Evolutionary conservation across 2,113 vertebrate species (phyloP).

Genomic region (Trichomycterus rosablanca): DNA sequence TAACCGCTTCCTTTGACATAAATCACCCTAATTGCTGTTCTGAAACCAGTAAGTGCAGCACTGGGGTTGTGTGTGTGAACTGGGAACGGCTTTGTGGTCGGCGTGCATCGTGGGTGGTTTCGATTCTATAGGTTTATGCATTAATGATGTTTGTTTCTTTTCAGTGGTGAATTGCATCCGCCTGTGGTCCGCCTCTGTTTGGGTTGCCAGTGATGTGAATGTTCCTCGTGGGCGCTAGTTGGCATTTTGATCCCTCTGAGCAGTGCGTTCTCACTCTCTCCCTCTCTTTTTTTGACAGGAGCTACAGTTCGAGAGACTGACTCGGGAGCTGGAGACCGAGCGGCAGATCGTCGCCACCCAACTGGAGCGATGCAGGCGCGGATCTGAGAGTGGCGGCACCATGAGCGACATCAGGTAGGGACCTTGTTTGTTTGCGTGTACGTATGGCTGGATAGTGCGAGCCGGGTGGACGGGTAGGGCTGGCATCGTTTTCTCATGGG

Average conservation of each 20-base stretch:
- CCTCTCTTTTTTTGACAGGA: slow-evolving; percentile 68
- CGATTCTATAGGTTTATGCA: neutral
- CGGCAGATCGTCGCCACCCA: slow-evolving; percentile 95
- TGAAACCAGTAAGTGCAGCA: no score
- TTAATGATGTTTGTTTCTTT: slow-evolving; percentile 5
- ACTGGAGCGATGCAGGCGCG: slow-evolving; percentile 97
- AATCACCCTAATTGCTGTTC: no score
- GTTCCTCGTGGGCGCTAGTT: slow-evolving; percentile 4
- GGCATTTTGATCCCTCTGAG: slow-evolving; percentile 20
- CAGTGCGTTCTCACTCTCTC: slow-evolving; percentile 9
- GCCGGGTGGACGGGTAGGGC: slow-evolving; percentile 6
- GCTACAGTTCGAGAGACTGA: slow-evolving; percentile 95
- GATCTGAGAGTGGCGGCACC: slow-evolving; percentile 91
- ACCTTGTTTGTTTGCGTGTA: slow-evolving; percentile 2
- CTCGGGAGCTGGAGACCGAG: slow-evolving; percentile 94
- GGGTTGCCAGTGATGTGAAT: neutral
- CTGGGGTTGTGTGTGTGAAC: no score
- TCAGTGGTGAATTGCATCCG: neutral
- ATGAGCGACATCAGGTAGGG: slow-evolving; percentile 96
- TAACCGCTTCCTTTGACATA: no score
- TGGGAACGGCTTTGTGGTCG: no score
- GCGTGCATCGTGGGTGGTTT: neutral
- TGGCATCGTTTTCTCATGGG: slow-evolving; percentile 29
- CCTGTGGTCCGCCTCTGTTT: neutral
- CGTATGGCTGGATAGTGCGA: slow-evolving; percentile 14